phyloP scores from a whole-genome alignment of 2,797 vertebrate species.

The Girardinus metallicus region DNA sequence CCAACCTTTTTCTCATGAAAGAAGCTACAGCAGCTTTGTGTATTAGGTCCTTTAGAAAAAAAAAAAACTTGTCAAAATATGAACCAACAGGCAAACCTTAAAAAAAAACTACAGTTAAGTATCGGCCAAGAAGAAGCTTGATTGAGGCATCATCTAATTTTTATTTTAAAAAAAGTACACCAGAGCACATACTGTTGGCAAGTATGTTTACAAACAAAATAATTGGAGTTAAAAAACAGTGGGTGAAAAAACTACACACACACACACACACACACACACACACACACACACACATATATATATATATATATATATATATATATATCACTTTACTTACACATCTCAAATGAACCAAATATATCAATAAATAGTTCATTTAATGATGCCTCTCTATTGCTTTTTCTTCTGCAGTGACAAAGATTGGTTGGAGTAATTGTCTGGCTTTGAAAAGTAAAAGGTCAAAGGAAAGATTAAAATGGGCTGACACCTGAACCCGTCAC shows the following conservation, averaged over 20 bases:
- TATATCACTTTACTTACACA: background rate
- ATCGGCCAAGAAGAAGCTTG: background rate
- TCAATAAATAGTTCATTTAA: background rate
- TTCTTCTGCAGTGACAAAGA: background rate
- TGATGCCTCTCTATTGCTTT: constrained; percentile 5
- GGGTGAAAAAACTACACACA: no score
- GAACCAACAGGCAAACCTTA: background rate
- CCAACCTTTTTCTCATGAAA: background rate
- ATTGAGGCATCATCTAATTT: background rate
- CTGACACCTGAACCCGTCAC: background rate
- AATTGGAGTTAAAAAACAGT: background rate
- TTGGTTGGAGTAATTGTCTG: constrained; percentile 30
- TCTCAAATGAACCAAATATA: background rate
- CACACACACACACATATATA: no score
- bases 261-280: no score
- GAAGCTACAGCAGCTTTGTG: background rate
- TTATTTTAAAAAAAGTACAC: background rate
- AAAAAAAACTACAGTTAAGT: background rate
- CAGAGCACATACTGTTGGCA: background rate
- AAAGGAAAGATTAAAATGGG: constrained; percentile 21
- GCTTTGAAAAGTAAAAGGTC: constrained; percentile 43
- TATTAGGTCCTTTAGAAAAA: background rate
- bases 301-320: no score
- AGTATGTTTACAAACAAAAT: background rate
- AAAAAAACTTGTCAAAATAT: background rate